Evolutionary conservation across 92 coral and sea anemone species (phyloP).

Genomic region (Blastomussa wellsi): DNA sequence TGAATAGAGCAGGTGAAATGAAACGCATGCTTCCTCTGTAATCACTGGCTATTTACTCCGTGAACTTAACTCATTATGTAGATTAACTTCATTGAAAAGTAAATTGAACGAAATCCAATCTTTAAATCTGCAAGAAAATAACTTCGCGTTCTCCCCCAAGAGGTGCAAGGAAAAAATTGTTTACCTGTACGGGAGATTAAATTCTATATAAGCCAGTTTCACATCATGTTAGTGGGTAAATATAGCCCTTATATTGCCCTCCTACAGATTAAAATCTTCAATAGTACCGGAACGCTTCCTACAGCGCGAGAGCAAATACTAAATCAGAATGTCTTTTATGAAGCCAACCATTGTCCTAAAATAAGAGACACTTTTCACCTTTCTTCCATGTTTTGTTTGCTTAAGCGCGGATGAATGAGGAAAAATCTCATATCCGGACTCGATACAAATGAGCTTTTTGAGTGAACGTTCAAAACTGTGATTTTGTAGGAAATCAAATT

Average conservation of each 20-base stretch:
- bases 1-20: constrained; percentile 42
- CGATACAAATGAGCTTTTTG: constrained; percentile 28
- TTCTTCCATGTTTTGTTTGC: constrained; percentile 37
- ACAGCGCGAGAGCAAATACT: constrained; percentile 29
- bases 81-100: constrained; percentile 31
- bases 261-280: constrained; percentile 38
- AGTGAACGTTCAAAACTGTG: constrained; percentile 42
- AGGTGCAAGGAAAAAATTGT: neutral
- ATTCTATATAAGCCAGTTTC: constrained; percentile 11
- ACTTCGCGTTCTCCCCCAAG: neutral
- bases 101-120: constrained; percentile 22
- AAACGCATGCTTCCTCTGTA: constrained; percentile 29
- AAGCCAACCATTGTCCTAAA: constrained; percentile 36
- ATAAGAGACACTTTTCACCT: constrained; percentile 36
- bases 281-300: constrained; percentile 27
- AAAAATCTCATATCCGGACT: constrained; percentile 40
- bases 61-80: constrained; percentile 45
- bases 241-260: constrained; percentile 29
- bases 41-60: constrained; percentile 41
- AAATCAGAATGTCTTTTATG: constrained; percentile 37
- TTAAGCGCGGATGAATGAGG: constrained; percentile 23
- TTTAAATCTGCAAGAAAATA: neutral
- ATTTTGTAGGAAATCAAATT: constrained; percentile 39
- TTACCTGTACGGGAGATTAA: constrained; percentile 1
- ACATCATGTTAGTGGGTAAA: constrained; percentile 27